Evolutionary conservation across 37 sponge, comb jelly and placozoan species (phyloP).

Genomic region (Cladorhizidae sp.): DNA sequence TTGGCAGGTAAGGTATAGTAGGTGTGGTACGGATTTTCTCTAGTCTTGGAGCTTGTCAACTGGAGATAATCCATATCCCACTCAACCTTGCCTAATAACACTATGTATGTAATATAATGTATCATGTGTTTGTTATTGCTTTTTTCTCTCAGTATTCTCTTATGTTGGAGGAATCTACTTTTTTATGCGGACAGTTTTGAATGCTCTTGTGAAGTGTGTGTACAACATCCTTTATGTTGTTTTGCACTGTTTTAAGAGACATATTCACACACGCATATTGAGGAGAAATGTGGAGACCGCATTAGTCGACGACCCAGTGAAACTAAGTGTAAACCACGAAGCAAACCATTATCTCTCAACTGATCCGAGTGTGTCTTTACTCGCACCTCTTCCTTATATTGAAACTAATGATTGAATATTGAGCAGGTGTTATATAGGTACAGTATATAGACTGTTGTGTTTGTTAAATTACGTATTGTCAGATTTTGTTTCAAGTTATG

Average conservation of each 20-base stretch:
- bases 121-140: no score
- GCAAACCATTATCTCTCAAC: background rate
- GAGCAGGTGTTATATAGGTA: no score
- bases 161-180: slow-evolving; percentile 44
- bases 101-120: no score
- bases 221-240: background rate
- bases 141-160: slow-evolving; percentile 44
- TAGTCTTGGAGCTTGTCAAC: no score
- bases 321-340: background rate
- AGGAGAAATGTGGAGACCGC: background rate
- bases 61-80: no score
- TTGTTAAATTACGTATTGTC: no score
- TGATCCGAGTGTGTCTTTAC: background rate
- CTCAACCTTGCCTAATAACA: no score
- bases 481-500: no score
- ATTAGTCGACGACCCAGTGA: background rate
- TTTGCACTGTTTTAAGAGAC: background rate
- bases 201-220: slow-evolving; percentile 24
- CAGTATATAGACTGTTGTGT: no score
- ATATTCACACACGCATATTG: background rate
- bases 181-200: slow-evolving; percentile 22
- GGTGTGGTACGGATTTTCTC: no score
- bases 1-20: no score
- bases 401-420: no score
- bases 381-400: slow-evolving; percentile 5